phyloP scores from a whole-genome alignment of 2,797 vertebrate genomes.

The Tadarida brasiliensis region DNA sequence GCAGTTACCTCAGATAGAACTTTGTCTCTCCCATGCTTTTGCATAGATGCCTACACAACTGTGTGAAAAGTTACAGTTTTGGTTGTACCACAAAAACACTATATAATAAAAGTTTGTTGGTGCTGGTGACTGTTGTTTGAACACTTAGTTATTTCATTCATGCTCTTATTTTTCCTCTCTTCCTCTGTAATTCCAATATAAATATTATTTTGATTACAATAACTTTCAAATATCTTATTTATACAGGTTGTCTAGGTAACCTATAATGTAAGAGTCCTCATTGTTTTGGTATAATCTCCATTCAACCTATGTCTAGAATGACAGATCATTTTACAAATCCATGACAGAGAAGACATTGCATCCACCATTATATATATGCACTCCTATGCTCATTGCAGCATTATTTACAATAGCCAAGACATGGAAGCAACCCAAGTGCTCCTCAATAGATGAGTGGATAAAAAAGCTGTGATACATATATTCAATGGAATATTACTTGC shows the following conservation, averaged over 20 bases:
- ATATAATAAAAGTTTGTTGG: background rate
- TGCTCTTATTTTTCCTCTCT: background rate
- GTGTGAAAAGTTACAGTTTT: background rate
- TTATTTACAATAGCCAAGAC: background rate
- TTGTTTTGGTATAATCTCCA: background rate
- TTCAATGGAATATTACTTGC: background rate
- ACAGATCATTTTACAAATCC: background rate
- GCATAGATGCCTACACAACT: background rate
- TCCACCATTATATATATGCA: background rate
- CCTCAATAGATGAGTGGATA: background rate
- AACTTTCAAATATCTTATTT: background rate
- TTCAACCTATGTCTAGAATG: background rate
- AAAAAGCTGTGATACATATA: background rate
- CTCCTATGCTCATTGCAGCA: background rate
- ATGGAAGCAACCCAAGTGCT: background rate
- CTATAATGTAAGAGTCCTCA: background rate
- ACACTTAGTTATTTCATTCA: background rate
- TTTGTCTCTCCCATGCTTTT: background rate
- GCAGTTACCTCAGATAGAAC: background rate
- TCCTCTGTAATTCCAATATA: background rate
- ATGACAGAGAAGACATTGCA: background rate
- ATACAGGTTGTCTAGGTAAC: background rate
- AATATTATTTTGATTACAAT: background rate
- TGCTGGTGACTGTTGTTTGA: background rate
- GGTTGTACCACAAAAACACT: background rate